phyloP scores from a whole-genome alignment of 2,113 vertebrate genomes.

The Phaethornis superciliosus region DNA sequence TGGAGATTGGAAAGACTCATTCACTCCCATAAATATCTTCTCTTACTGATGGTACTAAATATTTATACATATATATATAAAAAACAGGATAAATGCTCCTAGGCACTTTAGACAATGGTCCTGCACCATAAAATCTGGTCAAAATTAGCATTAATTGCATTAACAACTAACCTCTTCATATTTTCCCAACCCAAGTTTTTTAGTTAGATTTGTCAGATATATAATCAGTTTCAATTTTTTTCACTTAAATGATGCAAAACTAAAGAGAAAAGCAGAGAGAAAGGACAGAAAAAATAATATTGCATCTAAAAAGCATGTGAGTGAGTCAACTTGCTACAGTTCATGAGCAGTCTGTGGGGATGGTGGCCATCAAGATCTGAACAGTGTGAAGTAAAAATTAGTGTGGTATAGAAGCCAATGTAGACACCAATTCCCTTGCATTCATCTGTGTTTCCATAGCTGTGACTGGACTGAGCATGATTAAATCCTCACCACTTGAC shows the following conservation, averaged over 20 bases:
- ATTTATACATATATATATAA: background rate
- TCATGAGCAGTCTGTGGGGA: background rate
- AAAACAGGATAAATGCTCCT: background rate
- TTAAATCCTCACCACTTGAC: background rate
- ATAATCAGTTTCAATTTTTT: background rate
- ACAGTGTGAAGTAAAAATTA: background rate
- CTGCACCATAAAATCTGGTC: background rate
- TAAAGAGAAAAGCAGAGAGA: background rate
- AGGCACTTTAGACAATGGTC: background rate
- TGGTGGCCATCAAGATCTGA: background rate
- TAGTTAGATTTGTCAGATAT: background rate
- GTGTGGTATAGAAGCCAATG: background rate
- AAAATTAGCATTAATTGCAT: conserved; percentile 13
- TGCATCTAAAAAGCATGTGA: background rate
- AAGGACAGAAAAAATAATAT: background rate
- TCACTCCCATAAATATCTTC: conserved; percentile 29
- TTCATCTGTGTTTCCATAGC: background rate
- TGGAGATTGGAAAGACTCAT: background rate
- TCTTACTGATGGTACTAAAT: background rate
- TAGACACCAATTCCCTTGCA: background rate
- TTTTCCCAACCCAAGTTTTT: background rate
- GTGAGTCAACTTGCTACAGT: background rate
- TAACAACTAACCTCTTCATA: background rate
- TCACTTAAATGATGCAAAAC: background rate
- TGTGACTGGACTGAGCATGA: background rate